Conservation (phyloP, 1,140 invertebrate species). For the Mesaphorura yosii region DNA sequence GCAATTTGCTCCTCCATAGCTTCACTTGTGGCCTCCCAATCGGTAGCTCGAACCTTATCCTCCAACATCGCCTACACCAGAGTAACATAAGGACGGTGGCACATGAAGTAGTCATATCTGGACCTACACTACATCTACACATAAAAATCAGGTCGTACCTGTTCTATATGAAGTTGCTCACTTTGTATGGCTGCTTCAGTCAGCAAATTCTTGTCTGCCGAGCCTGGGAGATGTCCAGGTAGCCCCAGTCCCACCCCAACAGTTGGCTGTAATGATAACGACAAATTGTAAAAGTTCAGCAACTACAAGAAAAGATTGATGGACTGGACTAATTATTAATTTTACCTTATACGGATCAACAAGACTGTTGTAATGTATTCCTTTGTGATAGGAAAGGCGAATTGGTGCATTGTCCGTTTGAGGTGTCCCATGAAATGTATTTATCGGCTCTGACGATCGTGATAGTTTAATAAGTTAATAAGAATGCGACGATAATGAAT, state of each 20-base stretch:
- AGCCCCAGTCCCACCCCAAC: conserved; percentile 77
- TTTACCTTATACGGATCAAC: conserved; percentile 68
- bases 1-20: conserved; percentile 83
- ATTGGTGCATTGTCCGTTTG: conserved; percentile 70
- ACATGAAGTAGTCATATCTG: background rate
- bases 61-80: conserved; percentile 68
- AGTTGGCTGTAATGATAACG: conserved; percentile 41
- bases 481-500: conserved; percentile 13
- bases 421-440: conserved; percentile 69
- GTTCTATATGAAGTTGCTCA: conserved; percentile 75
- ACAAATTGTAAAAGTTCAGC: background rate
- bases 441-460: conserved; percentile 62
- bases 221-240: conserved; percentile 67
- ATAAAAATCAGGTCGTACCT: conserved; percentile 39
- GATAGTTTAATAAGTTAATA: background rate
- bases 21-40: conserved; percentile 89
- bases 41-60: conserved; percentile 80
- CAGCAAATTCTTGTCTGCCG: conserved; percentile 61
- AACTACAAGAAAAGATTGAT: conserved; percentile 27
- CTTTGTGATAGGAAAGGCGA: conserved; percentile 77
- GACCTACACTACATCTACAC: background rate
- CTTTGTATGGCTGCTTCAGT: conserved; percentile 67
- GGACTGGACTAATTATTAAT: conserved; percentile 34
- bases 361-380: conserved; percentile 82
- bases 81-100: no score